Conservation (phyloP, 2,888 invertebrate species). For the Lepidonotus clava region DNA sequence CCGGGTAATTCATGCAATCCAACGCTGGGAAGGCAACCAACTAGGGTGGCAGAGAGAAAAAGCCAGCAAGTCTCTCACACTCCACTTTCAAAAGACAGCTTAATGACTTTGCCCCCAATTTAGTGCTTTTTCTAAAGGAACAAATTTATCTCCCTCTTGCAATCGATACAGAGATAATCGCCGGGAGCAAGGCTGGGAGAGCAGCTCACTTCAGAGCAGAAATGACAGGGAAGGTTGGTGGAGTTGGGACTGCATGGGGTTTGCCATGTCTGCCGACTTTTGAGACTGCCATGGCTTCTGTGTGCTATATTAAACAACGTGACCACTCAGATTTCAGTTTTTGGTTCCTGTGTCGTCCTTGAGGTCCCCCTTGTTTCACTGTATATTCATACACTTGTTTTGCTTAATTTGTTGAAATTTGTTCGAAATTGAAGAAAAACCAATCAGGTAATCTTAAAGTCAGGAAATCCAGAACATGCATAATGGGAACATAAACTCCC, state of each 20-base stretch:
- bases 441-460: too few relatives aligned
- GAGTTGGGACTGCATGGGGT: background rate
- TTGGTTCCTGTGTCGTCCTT: too few relatives aligned
- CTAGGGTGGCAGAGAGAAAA: background rate
- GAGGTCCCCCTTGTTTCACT: too few relatives aligned
- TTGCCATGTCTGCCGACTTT: too few relatives aligned
- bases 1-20: background rate
- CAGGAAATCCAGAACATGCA: too few relatives aligned
- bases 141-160: constrained; percentile 4
- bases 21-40: background rate
- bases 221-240: background rate
- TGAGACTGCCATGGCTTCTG: too few relatives aligned
- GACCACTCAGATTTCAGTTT: too few relatives aligned
- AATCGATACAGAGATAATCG: constrained; percentile 27
- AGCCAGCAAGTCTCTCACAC: constrained; percentile 26
- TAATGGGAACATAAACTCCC: too few relatives aligned
- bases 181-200: background rate
- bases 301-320: too few relatives aligned
- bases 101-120: constrained; percentile 47
- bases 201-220: background rate
- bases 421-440: too few relatives aligned
- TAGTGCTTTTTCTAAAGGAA: constrained; percentile 13
- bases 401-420: too few relatives aligned
- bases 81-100: constrained; percentile 46
- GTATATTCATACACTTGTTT: too few relatives aligned